These are phyloP conservation scores for Rhinolophus ferrumequinum DNA, from an alignment of 2,113 vertebrate genomes.

Conservation along the genomic window DNA sequence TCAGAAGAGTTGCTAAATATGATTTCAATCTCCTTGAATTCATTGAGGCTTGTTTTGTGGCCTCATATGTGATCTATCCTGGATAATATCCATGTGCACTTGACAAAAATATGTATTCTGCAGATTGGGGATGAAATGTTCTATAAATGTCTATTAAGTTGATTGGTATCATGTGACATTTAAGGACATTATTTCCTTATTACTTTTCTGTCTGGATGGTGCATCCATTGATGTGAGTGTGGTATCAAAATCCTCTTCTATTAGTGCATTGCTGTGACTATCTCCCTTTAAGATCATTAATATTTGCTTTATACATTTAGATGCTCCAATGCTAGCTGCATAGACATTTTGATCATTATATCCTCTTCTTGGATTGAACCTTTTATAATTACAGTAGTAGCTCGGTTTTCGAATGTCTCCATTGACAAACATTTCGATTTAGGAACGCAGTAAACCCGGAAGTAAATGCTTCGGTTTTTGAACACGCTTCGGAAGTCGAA, in stretches of 20 bases:
- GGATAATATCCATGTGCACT: not conserved
- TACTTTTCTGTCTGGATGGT: not conserved
- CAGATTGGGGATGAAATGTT: not conserved
- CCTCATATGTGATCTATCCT: not conserved
- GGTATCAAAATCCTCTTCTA: not conserved
- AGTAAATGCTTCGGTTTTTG: no score
- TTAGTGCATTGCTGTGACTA: no score
- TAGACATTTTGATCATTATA: not conserved
- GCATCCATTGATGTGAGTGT: not conserved
- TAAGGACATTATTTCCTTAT: not conserved
- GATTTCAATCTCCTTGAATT: not conserved
- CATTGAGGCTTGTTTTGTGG: not conserved
- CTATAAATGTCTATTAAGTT: not conserved
- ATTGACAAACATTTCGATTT: no score
- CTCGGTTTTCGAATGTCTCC: no score
- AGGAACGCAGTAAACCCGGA: no score
- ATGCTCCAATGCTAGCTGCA: no score
- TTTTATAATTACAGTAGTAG: no score
- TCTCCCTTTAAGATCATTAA: no score
- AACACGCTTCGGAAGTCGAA: no score
- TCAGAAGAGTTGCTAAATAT: not conserved
- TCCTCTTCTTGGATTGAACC: not conserved
- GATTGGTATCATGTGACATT: not conserved
- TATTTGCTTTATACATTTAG: no score
- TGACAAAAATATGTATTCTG: not conserved